phyloP scores from a whole-genome alignment of 2,888 invertebrate species.

The Stenichneumon culpator region DNA sequence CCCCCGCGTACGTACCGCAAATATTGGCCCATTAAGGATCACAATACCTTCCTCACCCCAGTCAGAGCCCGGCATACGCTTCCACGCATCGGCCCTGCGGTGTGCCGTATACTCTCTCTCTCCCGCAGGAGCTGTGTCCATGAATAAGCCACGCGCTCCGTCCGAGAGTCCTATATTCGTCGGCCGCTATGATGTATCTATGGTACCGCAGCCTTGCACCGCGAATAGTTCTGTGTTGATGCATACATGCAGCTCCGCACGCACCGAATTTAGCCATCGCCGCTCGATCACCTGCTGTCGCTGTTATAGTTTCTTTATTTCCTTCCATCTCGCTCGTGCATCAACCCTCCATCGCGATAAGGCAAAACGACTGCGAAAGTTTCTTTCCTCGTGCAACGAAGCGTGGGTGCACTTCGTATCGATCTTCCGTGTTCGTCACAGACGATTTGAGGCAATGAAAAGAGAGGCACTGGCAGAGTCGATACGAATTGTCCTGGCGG shows the following conservation, averaged over 20 bases:
- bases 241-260: neutral
- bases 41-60: slow-evolving; percentile 75
- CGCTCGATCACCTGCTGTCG: neutral
- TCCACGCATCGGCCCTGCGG: slow-evolving; percentile 26
- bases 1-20: slow-evolving; percentile 77
- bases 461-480: neutral
- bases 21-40: slow-evolving; percentile 82
- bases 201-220: neutral
- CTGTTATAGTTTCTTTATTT: neutral
- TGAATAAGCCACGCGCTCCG: slow-evolving; percentile 54
- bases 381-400: neutral
- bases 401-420: neutral
- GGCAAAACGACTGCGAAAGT: neutral
- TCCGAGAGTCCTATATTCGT: slow-evolving; percentile 20
- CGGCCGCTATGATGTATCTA: slow-evolving; percentile 10
- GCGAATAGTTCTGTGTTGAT: neutral
- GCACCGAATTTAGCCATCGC: neutral
- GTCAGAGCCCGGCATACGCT: slow-evolving; percentile 35
- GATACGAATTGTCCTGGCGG: neutral
- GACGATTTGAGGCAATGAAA: neutral
- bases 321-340: neutral
- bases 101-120: slow-evolving; percentile 3
- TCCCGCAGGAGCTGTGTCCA: slow-evolving; percentile 23
- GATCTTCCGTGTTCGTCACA: neutral
- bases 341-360: neutral